Conservation (phyloP, 2,888 invertebrate species). For the Dynastes hyllus region DNA sequence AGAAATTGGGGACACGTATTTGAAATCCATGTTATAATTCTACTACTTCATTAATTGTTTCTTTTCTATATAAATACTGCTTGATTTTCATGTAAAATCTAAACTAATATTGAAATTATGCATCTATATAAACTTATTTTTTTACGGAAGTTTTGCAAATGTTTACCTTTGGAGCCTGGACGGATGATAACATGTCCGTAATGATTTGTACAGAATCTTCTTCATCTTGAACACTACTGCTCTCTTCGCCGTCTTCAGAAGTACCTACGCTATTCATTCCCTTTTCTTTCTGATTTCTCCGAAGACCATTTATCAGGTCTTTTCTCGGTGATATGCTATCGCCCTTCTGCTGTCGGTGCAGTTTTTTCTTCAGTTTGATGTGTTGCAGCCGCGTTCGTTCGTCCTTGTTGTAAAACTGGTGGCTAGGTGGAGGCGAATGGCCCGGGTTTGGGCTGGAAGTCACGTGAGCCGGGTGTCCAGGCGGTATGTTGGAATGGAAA, state of each 20-base stretch:
- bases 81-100: no score
- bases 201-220: conserved; percentile 81
- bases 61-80: no score
- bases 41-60: no score
- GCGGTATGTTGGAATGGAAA: conserved; percentile 74
- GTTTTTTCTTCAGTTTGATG: conserved; percentile 83
- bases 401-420: conserved; percentile 79
- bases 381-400: conserved; percentile 86
- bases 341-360: conserved; percentile 73
- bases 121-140: no score
- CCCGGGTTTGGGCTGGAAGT: conserved; percentile 77
- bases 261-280: conserved; percentile 78
- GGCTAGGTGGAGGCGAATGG: conserved; percentile 78
- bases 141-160: not conserved
- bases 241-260: conserved; percentile 87
- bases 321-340: conserved; percentile 76
- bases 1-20: no score
- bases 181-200: conserved; percentile 82
- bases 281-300: conserved; percentile 70
- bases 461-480: conserved; percentile 72
- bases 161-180: conserved; percentile 82
- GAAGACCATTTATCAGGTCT: conserved; percentile 76
- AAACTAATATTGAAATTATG: no score
- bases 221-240: conserved; percentile 82
- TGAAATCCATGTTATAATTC: no score